phyloP scores from a whole-genome alignment of 2,888 invertebrate genomes.

The Euplexia lucipara region DNA sequence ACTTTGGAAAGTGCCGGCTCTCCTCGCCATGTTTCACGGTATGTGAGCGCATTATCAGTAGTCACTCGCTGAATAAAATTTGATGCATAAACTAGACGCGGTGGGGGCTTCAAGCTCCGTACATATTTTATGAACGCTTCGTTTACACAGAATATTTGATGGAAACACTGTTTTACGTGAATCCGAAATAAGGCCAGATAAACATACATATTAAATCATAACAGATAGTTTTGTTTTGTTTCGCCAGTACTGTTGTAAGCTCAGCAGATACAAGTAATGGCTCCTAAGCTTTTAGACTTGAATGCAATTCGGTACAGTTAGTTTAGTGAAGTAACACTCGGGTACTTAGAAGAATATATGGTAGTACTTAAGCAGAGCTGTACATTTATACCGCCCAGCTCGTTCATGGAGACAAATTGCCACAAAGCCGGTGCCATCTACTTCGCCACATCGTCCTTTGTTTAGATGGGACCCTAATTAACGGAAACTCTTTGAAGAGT shows the following conservation, averaged over 20 bases:
- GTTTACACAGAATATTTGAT: conserved; percentile 84
- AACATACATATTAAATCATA: conserved; percentile 54
- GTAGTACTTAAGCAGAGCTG: conserved; percentile 54
- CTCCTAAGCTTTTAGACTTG: conserved; percentile 21
- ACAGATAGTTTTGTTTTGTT: conserved; percentile 23
- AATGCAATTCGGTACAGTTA: conserved; percentile 42
- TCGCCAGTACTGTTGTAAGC: conserved; percentile 8
- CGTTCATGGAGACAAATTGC: conserved; percentile 67
- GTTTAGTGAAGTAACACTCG: conserved; percentile 48
- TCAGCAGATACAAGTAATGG: conserved; percentile 16
- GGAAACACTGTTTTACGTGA: conserved; percentile 70
- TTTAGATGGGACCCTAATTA: conserved; percentile 77
- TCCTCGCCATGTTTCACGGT: conserved; percentile 52
- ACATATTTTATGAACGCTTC: conserved; percentile 82
- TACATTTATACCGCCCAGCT: conserved; percentile 63
- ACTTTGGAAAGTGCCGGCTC: conserved; percentile 36
- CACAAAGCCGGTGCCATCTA: conserved; percentile 53
- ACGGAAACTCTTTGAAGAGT: conserved; percentile 73
- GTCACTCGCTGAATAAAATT: conserved; percentile 65
- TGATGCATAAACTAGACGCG: conserved; percentile 67
- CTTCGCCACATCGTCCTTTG: conserved; percentile 67
- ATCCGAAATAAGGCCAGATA: conserved; percentile 61
- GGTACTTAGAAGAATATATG: conserved; percentile 61
- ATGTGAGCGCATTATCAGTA: conserved; percentile 61
- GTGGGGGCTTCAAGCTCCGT: conserved; percentile 63